A percentile compares a stretch with the other conserved stretches of the same genome.
These are phyloP conservation scores for Microplitis mediator DNA, from an alignment of 1,140 invertebrate species.

Conservation along the genomic window DNA sequence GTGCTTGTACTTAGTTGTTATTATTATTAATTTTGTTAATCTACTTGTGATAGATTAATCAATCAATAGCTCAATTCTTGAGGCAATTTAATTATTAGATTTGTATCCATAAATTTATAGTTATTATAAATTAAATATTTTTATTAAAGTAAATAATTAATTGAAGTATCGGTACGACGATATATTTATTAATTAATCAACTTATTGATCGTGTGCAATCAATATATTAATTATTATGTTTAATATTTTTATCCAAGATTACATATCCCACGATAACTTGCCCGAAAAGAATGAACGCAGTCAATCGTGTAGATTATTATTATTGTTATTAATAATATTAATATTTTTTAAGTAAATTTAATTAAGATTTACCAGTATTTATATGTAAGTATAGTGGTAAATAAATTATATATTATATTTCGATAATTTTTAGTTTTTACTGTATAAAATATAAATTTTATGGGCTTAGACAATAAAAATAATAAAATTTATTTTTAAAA, in stretches of 20 bases:
- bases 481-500: no score
- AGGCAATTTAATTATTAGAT: not conserved
- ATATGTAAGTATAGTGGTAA: no score
- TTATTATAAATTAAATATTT: not conserved
- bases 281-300: not conserved
- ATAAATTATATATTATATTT: no score
- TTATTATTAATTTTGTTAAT: not conserved
- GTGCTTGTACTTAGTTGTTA: not conserved
- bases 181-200: not conserved
- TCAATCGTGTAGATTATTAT: not conserved
- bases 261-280: conserved; percentile 1
- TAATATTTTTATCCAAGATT: not conserved
- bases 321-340: no score
- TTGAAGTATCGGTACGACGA: not conserved
- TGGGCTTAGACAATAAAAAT: no score
- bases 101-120: not conserved
- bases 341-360: no score
- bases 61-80: not conserved
- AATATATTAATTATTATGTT: not conserved
- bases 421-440: no score
- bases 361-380: no score
- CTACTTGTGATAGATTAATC: not conserved
- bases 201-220: not conserved
- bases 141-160: not conserved
- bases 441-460: no score